Percentiles rank a stretch among this genome's conserved stretches.
These are phyloP conservation scores for Apomyelois bistriatella DNA, from an alignment of 2,888 invertebrate species.

Conservation along the genomic window DNA sequence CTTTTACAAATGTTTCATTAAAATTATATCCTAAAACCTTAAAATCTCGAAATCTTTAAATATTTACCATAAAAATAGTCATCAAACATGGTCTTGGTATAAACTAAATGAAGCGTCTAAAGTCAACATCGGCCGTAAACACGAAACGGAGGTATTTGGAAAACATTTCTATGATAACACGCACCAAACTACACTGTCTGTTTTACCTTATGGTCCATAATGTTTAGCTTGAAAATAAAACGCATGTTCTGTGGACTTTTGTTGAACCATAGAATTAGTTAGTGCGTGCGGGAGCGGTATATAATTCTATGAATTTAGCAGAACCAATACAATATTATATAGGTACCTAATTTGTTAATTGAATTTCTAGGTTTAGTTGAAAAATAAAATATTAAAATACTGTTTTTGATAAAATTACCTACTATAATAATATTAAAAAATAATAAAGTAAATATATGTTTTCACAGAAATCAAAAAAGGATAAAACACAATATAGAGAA, in stretches of 20 bases:
- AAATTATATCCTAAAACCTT: background rate
- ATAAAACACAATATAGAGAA: no score
- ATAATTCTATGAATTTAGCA: no score
- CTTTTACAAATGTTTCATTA: background rate
- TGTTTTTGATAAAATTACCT: no score
- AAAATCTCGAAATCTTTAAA: background rate
- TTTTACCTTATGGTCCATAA: conserved; percentile 24
- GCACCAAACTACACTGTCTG: conserved; percentile 32
- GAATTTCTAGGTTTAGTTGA: no score
- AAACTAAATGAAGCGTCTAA: conserved; percentile 61
- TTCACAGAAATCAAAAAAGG: no score
- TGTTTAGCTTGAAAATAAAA: conserved; percentile 22
- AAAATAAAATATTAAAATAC: no score
- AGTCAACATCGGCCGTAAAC: conserved; percentile 48
- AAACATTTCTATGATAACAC: conserved; percentile 48
- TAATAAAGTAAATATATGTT: conserved; percentile 13
- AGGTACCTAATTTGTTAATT: no score
- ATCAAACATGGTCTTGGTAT: conserved; percentile 49
- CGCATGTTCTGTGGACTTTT: conserved; percentile 18
- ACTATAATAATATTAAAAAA: no score
- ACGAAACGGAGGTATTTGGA: conserved; percentile 39
- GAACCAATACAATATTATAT: no score
- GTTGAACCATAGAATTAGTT: no score
- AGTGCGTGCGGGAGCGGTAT: no score
- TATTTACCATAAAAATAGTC: conserved; percentile 15